Evolutionary conservation across 2,888 invertebrate genomes (phyloP), one percentile per base, ranked within the genome.

Genomic region (Hipparchia sbordonii): DNA sequence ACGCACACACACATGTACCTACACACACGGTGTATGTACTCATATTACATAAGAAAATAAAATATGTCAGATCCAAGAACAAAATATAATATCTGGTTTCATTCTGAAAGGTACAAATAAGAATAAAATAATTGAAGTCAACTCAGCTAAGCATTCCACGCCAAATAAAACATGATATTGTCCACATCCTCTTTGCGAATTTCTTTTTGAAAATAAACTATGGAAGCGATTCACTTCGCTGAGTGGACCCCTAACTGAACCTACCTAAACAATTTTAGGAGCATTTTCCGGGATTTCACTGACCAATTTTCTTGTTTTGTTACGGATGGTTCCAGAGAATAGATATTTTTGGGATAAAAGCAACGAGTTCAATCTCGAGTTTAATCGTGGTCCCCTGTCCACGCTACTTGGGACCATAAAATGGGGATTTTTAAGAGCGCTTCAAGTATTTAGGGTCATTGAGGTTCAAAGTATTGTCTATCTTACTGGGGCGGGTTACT

Each of bases 31-130:
- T 39, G 5, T 39, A 5, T 39, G 5, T 39, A 54, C 12, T n/a
- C 6, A 12, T 4, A 54, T n/a, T 4, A 54, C 2, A 54, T 54
- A 54, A 54, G 65, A 60, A 57, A n/a, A 67, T 65, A 71, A 71
- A 46, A 46, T 46, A 60, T 48, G 54, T 9, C 52, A 54, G 48
- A 48, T 48, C 48, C 13, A 62, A 13, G 46, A 68, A 9, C 72
- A 74, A 61, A n/a, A n/a, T n/a, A n/a, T n/a, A n/a, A 71, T 52
- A n/a, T 7, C 56, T 33, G 52, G 39, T 7, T 71, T 72, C 69
- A 48, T 10, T 6, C 3, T 61, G 9, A 33, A 60, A 2, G 61
- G 12, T 23, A 23, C 0, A 23, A 61, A 61, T 74, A 33, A 72
- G 70, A 56, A 61, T 61, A 45, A 46, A 45, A 61, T 61, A 48